Conservation (phyloP, 2,797 vertebrate genomes). For the Phataginus tetradactyla region DNA sequence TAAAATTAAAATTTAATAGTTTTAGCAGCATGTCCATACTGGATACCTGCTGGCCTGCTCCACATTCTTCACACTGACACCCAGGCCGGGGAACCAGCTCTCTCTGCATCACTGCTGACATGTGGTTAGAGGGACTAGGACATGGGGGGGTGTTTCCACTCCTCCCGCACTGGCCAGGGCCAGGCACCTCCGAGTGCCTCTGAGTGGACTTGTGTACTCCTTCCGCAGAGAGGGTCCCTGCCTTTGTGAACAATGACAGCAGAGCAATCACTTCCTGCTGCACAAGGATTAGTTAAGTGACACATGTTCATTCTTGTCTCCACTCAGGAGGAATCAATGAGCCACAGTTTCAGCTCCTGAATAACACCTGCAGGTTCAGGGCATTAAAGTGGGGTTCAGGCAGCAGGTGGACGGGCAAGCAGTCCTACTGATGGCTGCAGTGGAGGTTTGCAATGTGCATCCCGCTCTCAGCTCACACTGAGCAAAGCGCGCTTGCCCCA, state of each 20-base stretch:
- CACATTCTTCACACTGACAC: neutral
- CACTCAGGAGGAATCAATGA: neutral
- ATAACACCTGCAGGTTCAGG: neutral
- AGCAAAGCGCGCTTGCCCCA: neutral
- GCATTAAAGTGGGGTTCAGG: neutral
- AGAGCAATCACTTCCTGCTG: neutral
- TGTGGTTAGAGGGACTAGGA: neutral
- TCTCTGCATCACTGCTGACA: neutral
- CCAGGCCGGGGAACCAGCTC: neutral
- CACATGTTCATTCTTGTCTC: neutral
- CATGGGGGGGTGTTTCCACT: neutral
- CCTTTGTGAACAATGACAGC: neutral
- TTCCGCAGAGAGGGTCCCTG: neutral
- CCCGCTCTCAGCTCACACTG: neutral
- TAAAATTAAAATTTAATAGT: neutral
- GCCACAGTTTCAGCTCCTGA: neutral
- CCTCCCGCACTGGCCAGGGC: neutral
- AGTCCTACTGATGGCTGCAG: rapidly evolving
- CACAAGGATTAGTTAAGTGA: neutral
- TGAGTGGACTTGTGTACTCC: neutral
- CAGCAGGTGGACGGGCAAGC: neutral
- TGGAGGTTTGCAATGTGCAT: neutral
- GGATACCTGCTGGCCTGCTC: neutral
- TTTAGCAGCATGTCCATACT: neutral
- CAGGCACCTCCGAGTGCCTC: neutral